Evolutionary conservation across 2,888 invertebrate genomes (phyloP).

Genomic region (Xestia ashworthii): DNA sequence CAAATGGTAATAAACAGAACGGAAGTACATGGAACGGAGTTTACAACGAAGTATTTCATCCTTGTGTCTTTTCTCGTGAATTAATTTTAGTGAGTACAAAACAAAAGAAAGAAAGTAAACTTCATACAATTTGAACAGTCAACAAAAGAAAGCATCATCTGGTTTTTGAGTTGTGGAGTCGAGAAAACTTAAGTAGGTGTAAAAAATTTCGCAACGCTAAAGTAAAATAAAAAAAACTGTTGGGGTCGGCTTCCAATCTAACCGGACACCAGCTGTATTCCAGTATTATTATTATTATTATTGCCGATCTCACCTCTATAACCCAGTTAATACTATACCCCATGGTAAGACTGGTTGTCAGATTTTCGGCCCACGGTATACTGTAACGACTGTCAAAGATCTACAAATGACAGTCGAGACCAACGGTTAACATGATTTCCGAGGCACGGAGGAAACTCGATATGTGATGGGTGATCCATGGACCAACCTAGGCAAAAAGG

Average conservation of each 20-base stretch:
- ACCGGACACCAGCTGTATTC: too few species aligned
- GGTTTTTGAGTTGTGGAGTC: background rate
- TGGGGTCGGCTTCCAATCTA: too few species aligned
- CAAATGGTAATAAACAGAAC: constrained; percentile 6
- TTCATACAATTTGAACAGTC: background rate
- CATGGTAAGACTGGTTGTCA: background rate
- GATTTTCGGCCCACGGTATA: background rate
- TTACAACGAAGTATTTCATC: background rate
- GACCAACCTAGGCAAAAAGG: background rate
- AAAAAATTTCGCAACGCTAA: background rate
- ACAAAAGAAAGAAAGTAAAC: background rate
- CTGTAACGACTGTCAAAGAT: background rate
- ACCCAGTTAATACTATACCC: background rate
- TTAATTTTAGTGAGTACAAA: background rate
- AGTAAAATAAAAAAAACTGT: background rate
- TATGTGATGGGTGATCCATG: background rate
- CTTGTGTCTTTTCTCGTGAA: background rate
- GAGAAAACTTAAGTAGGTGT: background rate
- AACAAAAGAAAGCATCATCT: background rate
- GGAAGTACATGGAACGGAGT: too few species aligned
- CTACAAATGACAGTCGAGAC: background rate
- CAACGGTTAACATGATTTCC: background rate
- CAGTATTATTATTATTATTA: too few species aligned
- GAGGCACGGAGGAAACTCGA: background rate
- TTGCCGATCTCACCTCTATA: too few species aligned